These are phyloP conservation scores for Argyresthia albistria DNA, from an alignment of 2,888 invertebrate species.

Conservation along the genomic window DNA sequence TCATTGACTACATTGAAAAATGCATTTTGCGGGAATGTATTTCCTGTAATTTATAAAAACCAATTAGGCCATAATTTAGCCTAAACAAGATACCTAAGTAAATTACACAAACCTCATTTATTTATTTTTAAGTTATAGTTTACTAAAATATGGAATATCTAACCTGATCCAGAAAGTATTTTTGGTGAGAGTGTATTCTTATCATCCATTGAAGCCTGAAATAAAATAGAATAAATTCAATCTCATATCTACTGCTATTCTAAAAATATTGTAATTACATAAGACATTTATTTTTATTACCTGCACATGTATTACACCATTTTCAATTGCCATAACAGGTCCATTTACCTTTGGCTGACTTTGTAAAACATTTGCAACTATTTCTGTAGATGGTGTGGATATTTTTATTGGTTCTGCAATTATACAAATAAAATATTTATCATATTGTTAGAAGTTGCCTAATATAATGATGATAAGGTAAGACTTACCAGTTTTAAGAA, in stretches of 20 bases:
- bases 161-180: neutral
- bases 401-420: slow-evolving; percentile 21
- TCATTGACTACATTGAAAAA: slow-evolving; percentile 61
- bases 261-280: neutral
- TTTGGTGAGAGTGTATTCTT: neutral
- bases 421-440: slow-evolving; percentile 6
- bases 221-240: neutral
- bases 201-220: neutral
- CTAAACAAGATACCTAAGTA: too few relatives aligned
- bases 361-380: neutral
- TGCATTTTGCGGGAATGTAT: slow-evolving; percentile 26
- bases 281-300: slow-evolving; percentile 22
- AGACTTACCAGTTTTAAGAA: slow-evolving; percentile 44
- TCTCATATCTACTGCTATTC: neutral
- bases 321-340: slow-evolving; percentile 59
- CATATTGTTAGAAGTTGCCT: neutral
- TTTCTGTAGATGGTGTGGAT: slow-evolving; percentile 11
- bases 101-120: too few relatives aligned
- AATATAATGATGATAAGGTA: too few relatives aligned
- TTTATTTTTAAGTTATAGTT: too few relatives aligned
- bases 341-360: slow-evolving; percentile 29
- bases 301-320: slow-evolving; percentile 50
- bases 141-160: slow-evolving; percentile 1
- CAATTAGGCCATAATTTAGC: too few relatives aligned
- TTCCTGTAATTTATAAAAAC: slow-evolving; percentile 26